Evolutionary conservation across 2,113 vertebrate genomes (phyloP), one percentile per base, ranked within the genome.

Genomic region (Poecilia latipinna): DNA sequence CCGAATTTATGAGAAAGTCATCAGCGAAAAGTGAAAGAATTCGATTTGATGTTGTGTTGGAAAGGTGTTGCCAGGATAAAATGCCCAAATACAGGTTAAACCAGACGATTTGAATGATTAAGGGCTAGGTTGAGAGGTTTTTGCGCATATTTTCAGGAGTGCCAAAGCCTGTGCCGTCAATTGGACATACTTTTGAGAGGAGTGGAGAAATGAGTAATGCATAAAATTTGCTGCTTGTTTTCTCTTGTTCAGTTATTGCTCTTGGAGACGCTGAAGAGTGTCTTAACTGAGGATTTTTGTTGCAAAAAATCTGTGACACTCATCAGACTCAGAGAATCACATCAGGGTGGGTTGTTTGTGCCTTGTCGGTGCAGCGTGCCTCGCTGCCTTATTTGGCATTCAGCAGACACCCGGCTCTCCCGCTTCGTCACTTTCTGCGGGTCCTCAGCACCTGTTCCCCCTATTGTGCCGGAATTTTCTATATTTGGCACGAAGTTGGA

Each of bases 391-490:
- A 93, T 95, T 95, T 93, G 94, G 93, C 88, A 71, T 90, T 89
- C 85, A 86, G 78, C 90, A 91, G 89, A 87, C 80, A 90, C 87
- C 74, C 84, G 11, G 89, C 88, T 86, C 88, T 72, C 79, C 24
- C 74, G 85, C 84, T 82, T 83, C 65, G 88, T 88, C 91, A 85
- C 88, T 91, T 93, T 92, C 84, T 85, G 31, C 76, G 82, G 86
- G 80, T 90, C 90, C 90, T 89, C 91, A 89, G 89, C 94, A 95
- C 94, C 94, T 95, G 94, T 94, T 94, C 90, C 82, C 78, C 72
- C 87, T 87, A 94, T 94, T 94, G 93, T 94, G 87, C 89, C 17
- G 84, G 93, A 93, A 94, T 94, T 92, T 94, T 94, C 94, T 95
- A 95, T 95, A 94, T 95, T 95, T 94, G 94, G 94, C 91, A 79